Percentiles rank a stretch among this genome's conserved stretches.
phyloP scores from a whole-genome alignment of 1,140 invertebrate genomes.

The Drosophila lacertosa region DNA sequence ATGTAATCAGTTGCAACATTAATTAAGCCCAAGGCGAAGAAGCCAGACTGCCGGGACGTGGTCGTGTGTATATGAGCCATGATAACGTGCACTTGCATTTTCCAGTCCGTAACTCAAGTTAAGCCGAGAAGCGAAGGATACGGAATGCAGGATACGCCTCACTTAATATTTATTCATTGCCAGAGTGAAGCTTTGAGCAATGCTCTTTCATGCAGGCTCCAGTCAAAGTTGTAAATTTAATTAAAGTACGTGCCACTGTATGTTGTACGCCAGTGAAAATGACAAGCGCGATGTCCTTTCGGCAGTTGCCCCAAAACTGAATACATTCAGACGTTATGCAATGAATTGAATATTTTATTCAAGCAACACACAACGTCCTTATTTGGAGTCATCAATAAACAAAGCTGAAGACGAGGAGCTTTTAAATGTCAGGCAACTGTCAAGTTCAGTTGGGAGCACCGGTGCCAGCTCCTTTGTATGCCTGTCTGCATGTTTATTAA shows the following conservation, averaged over 20 bases:
- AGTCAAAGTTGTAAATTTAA: constrained; percentile 58
- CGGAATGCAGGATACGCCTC: not conserved
- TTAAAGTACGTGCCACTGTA: constrained; percentile 36
- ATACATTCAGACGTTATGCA: constrained; percentile 17
- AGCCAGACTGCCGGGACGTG: constrained; percentile 47
- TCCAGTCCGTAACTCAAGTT: constrained; percentile 28
- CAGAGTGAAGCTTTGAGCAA: constrained; percentile 26
- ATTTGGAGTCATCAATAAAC: constrained; percentile 59
- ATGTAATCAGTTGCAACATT: constrained; percentile 62
- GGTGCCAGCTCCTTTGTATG: constrained; percentile 15
- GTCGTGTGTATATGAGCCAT: constrained; percentile 5
- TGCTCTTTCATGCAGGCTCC: constrained; percentile 46
- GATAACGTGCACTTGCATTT: constrained; percentile 46
- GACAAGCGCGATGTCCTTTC: constrained; percentile 3
- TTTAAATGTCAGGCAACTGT: constrained; percentile 63
- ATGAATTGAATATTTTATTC: constrained; percentile 57
- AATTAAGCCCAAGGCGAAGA: constrained; percentile 65
- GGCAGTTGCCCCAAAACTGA: constrained; percentile 18
- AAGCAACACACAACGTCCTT: constrained; percentile 19
- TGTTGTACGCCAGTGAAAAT: constrained; percentile 7
- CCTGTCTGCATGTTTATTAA: constrained; percentile 51
- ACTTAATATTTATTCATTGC: constrained; percentile 46
- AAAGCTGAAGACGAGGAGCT: constrained; percentile 44
- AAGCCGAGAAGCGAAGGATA: not conserved
- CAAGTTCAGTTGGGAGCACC: constrained; percentile 22